These are phyloP conservation scores for Melanocharis versteri DNA, from an alignment of 2,113 vertebrate species.

Conservation along the genomic window DNA sequence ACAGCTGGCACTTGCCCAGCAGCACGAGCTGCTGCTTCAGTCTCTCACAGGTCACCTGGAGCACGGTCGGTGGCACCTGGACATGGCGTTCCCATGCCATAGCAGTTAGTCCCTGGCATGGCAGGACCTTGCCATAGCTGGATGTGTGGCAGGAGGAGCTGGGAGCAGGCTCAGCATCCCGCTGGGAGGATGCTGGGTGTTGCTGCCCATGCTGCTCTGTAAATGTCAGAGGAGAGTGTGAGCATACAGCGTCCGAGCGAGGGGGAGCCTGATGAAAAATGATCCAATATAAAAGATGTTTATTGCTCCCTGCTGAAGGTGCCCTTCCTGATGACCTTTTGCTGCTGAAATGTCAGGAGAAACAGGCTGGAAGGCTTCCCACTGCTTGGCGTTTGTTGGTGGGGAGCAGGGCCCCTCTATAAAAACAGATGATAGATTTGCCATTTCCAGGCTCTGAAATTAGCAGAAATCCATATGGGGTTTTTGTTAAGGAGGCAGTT, in stretches of 20 bases:
- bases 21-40: background rate
- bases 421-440: slow-evolving; percentile 30
- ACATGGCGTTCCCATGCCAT: accelerated
- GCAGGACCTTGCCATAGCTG: background rate
- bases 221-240: slow-evolving; percentile 38
- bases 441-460: slow-evolving; percentile 42
- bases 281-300: slow-evolving; percentile 59
- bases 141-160: background rate
- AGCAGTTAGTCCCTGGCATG: accelerated
- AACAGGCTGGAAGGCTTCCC: slow-evolving; percentile 22
- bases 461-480: background rate
- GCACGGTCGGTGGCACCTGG: accelerated
- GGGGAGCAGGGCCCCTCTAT: background rate
- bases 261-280: slow-evolving; percentile 31
- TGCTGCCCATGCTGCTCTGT: slow-evolving; percentile 2
- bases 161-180: background rate
- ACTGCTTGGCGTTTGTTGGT: background rate
- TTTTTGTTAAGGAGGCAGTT: background rate
- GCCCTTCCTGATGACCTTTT: slow-evolving; percentile 55
- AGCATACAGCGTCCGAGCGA: background rate
- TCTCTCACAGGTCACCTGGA: accelerated
- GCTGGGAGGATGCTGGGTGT: background rate
- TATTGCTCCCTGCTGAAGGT: slow-evolving; percentile 48
- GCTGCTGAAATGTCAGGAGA: slow-evolving; percentile 63
- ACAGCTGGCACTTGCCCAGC: background rate